These are phyloP conservation scores for Polymixis flavicincta DNA, from an alignment of 2,888 invertebrate species.

Conservation along the genomic window DNA sequence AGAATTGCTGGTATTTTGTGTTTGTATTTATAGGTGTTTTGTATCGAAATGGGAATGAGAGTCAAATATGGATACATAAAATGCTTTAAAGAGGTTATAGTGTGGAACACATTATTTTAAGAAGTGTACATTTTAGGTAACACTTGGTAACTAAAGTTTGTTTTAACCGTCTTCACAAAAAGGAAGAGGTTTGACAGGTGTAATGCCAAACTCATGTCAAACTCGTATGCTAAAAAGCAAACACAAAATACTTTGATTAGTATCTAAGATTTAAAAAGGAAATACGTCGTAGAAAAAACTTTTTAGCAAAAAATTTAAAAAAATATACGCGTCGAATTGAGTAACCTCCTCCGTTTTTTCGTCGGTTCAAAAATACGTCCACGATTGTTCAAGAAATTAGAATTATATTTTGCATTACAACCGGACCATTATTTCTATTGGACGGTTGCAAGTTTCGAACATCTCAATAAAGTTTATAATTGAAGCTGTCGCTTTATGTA, in stretches of 20 bases:
- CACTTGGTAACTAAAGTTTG: too few species aligned
- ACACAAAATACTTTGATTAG: too few species aligned
- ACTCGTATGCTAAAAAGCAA: too few species aligned
- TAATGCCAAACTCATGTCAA: too few species aligned
- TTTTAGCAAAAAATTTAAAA: too few species aligned
- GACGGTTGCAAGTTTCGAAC: not conserved
- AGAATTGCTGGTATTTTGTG: constrained; percentile 37
- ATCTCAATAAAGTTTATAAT: not conserved
- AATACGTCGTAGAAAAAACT: too few species aligned
- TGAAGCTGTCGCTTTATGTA: not conserved
- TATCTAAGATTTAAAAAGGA: too few species aligned
- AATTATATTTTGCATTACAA: not conserved
- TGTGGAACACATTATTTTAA: not conserved
- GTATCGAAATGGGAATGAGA: not conserved
- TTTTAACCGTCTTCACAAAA: too few species aligned
- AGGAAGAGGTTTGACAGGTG: too few species aligned
- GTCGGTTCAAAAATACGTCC: too few species aligned
- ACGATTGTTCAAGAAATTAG: not conserved
- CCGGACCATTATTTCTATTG: not conserved
- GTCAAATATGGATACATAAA: not conserved
- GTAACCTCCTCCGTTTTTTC: too few species aligned
- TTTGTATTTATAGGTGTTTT: not conserved
- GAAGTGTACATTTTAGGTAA: not conserved
- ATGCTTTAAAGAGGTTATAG: not conserved
- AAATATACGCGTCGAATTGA: too few species aligned